Conservation (phyloP, 2,888 invertebrate genomes). For the Drosophila borealis region DNA sequence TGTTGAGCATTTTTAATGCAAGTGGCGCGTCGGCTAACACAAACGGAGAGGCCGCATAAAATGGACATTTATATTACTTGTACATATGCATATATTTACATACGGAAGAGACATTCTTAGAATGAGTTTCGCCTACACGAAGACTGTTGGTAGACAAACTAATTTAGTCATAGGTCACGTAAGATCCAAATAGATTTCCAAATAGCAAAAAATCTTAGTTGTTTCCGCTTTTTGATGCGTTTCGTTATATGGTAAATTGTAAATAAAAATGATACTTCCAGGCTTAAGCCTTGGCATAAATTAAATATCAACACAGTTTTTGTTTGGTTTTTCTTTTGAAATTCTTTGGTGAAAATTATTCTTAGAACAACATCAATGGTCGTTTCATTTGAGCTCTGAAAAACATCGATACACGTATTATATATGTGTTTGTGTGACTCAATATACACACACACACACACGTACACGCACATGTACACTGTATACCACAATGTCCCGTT, state of each 20-base stretch:
- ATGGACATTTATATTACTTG: constrained; percentile 56
- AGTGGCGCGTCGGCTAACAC: constrained; percentile 44
- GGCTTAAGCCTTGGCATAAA: too few species aligned
- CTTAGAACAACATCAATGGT: constrained; percentile 9
- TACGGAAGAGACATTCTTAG: constrained; percentile 23
- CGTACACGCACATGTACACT: background rate
- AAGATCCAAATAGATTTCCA: too few species aligned
- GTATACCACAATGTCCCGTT: constrained; percentile 40
- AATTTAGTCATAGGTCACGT: too few species aligned
- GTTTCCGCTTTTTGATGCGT: too few species aligned
- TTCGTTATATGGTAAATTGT: too few species aligned
- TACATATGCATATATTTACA: constrained; percentile 16
- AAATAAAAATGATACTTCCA: too few species aligned
- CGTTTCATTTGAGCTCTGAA: constrained; percentile 7
- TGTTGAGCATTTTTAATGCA: constrained; percentile 65
- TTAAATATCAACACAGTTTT: too few species aligned
- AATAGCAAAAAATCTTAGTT: too few species aligned
- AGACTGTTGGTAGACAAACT: too few species aligned
- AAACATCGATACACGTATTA: constrained; percentile 47
- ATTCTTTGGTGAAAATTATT: background rate
- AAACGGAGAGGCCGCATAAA: constrained; percentile 47
- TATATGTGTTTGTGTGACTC: constrained; percentile 4
- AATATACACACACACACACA: constrained; percentile 11
- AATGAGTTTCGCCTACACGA: background rate
- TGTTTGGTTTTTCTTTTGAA: background rate